Evolutionary conservation across 2,888 invertebrate species (phyloP), one percentile per base, ranked within the genome.

Genomic region (Lingula anatina): DNA sequence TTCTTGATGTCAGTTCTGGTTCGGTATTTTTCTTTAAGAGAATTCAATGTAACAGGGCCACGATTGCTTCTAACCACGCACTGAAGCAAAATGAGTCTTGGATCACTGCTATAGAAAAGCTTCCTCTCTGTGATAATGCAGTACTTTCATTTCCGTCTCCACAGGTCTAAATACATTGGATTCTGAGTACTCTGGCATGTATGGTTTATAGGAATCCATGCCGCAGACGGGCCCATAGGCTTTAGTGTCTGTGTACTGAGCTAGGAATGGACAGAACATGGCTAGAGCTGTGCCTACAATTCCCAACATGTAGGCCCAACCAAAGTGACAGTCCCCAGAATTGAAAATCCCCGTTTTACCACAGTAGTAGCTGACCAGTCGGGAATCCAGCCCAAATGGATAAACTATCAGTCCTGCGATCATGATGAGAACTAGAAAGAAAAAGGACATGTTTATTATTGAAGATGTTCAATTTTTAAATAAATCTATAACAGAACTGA

Each of bases 241-340:
- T n/a, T n/a, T n/a, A n/a, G n/a, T n/a, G n/a, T n/a, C n/a, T 9
- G 15, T 63, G 55, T 72, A 70, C 46, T 66, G 64, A 44, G 72
- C 73, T 20, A 79, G 64, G 40, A 78, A 70, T 7, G 78, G 79
- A 57, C 77, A 78, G 60, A 78, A 78, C 53, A 77, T 65, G 5
- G 76, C 71, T 24, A 78, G 57, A 2, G 75, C 68, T 3, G 75
- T 70, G 41, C 75, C 73, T 51, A 77, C 73, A 18, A 77, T 71
- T 24, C 75, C 75, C 37, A 79, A 62, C 56, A 78, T 71, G 60
- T 76, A 79, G 35, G 75, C 74, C 77, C 79, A 78, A 27, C 78
- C 79, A 23, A 79, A 55, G 42, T 70, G 65, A 55, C 79, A 79
- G 31, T 61, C 59, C 5, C 74, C 76, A 3, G 73, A 59, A 31